A percentile compares a stretch with the other conserved stretches of the same genome.
These are phyloP conservation scores for Trachelus stipa DNA, from an alignment of 2,888 invertebrate genomes.

Conservation along the genomic window DNA sequence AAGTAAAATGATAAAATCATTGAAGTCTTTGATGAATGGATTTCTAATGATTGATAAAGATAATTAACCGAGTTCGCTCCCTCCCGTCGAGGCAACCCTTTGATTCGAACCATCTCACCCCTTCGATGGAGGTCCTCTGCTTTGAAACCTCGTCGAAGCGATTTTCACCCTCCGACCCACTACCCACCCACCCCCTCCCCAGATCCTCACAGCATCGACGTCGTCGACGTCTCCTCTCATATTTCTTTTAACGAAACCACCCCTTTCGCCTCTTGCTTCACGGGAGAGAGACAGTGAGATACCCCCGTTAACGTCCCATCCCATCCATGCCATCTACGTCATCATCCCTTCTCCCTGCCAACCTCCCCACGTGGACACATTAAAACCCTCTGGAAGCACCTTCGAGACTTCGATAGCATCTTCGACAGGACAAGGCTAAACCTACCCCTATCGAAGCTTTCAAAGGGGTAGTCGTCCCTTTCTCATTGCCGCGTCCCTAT, in stretches of 20 bases:
- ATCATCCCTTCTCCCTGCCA: not conserved
- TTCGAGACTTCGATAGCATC: conserved; percentile 69
- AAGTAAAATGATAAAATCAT: conserved; percentile 34
- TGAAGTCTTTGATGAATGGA: conserved; percentile 44
- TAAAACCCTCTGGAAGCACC: conserved; percentile 43
- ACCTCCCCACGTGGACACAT: conserved; percentile 25
- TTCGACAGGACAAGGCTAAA: conserved; percentile 71
- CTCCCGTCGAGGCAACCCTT: conserved; percentile 23
- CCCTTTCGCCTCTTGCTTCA: conserved; percentile 20
- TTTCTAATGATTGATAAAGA: conserved; percentile 59
- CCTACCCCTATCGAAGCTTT: conserved; percentile 62
- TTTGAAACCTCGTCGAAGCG: conserved; percentile 29
- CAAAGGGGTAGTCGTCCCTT: conserved; percentile 72
- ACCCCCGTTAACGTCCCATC: not conserved
- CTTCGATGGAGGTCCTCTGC: conserved; percentile 23
- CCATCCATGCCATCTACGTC: not conserved
- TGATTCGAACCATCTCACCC: conserved; percentile 24
- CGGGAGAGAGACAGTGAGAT: not conserved
- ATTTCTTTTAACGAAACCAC: conserved; percentile 40
- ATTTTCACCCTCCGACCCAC: conserved; percentile 23
- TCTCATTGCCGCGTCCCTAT: conserved; percentile 7
- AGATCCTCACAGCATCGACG: not conserved
- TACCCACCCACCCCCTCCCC: conserved; percentile 21
- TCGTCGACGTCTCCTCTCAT: conserved; percentile 26
- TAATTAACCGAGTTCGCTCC: conserved; percentile 50